A percentile compares a stretch with the other conserved stretches of the same genome.
Evolutionary conservation across 2,888 invertebrate species (phyloP).

Genomic region (Notodonta dromedarius): DNA sequence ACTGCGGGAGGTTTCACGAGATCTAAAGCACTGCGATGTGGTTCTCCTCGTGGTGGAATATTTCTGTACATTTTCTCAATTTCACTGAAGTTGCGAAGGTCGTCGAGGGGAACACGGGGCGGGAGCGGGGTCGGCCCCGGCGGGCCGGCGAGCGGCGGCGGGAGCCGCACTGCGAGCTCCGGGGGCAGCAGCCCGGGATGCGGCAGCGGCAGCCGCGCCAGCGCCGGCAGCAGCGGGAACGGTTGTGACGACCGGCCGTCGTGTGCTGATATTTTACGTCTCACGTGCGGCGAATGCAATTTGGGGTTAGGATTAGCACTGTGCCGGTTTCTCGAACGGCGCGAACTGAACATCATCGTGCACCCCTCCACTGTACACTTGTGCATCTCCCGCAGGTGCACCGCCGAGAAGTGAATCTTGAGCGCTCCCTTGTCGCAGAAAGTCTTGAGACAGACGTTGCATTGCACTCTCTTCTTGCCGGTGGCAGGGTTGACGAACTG

Average conservation of each 20-base stretch:
- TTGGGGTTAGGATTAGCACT: slow-evolving; percentile 99
- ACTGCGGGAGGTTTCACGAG: slow-evolving; percentile 59
- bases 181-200: slow-evolving; percentile 87
- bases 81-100: slow-evolving; percentile 81
- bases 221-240: slow-evolving; percentile 88
- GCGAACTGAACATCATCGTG: slow-evolving; percentile 99
- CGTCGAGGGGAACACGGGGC: slow-evolving; percentile 77
- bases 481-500: slow-evolving; percentile 95
- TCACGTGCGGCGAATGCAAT: slow-evolving; percentile 96
- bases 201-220: slow-evolving; percentile 88
- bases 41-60: slow-evolving; percentile 66
- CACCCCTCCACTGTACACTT: slow-evolving; percentile 99
- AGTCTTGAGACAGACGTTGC: slow-evolving; percentile 98
- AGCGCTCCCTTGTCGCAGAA: slow-evolving; percentile 99
- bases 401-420: slow-evolving; percentile 99
- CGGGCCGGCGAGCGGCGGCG: slow-evolving; percentile 58
- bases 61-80: slow-evolving; percentile 82
- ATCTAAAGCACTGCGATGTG: slow-evolving; percentile 64
- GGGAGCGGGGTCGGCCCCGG: slow-evolving; percentile 78
- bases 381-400: slow-evolving; percentile 99
- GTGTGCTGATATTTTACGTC: slow-evolving; percentile 96
- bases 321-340: slow-evolving; percentile 97
- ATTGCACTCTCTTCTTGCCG: slow-evolving; percentile 98
- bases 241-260: slow-evolving; percentile 95
- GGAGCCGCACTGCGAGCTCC: slow-evolving; percentile 78